phyloP scores from a whole-genome alignment of 2,888 invertebrate genomes.

The Polyommatus iphigenia region DNA sequence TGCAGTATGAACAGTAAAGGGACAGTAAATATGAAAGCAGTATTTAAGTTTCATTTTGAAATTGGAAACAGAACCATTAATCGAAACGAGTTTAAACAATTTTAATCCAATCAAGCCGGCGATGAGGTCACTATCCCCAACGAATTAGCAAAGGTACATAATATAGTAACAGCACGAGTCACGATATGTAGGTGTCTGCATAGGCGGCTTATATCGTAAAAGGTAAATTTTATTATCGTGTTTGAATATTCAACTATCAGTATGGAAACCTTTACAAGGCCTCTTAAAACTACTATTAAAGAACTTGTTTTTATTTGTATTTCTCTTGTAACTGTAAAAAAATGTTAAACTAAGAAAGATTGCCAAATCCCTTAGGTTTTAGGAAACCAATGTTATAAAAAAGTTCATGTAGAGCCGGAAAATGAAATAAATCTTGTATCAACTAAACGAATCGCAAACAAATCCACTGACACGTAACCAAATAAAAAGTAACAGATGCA shows the following conservation, averaged over 20 bases:
- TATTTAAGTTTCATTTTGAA: not conserved
- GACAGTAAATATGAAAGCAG: too few species aligned
- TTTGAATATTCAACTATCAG: conserved; percentile 25
- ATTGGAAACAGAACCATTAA: not conserved
- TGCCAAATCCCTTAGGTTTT: not conserved
- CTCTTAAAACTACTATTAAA: not conserved
- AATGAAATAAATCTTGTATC: not conserved
- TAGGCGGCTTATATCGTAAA: conserved; percentile 8
- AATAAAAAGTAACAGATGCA: not conserved
- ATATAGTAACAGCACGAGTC: not conserved
- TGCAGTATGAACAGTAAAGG: too few species aligned
- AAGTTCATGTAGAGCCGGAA: not conserved
- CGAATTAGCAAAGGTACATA: not conserved
- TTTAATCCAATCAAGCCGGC: not conserved
- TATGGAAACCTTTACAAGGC: conserved; percentile 18
- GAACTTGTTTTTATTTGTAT: not conserved
- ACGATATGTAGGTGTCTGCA: conserved; percentile 7
- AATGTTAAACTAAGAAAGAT: not conserved
- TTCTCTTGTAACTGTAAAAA: not conserved
- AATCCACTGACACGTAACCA: not conserved
- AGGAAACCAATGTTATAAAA: not conserved
- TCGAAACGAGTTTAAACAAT: not conserved
- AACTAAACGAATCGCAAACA: not conserved
- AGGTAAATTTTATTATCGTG: conserved; percentile 28
- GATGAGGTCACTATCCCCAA: conserved; percentile 8